Base-by-base conservation (phyloP, 2,888 invertebrate species). In the Hyppa rectilinea region DNA sequence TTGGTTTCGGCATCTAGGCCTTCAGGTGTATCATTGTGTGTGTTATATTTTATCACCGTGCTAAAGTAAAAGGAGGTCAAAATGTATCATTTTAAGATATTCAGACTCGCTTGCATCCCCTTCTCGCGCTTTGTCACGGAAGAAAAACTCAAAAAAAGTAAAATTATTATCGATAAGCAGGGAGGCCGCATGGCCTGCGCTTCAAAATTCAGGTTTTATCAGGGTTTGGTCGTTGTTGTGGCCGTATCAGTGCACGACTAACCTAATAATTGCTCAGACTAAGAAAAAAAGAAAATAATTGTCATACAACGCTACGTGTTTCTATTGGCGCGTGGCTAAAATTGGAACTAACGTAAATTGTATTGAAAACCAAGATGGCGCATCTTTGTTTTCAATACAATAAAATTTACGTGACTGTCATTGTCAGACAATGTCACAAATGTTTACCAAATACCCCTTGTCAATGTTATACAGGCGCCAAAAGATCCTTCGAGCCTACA, bases 1-100 rank as follows among this genome's bases (percentile, higher is more conserved):
- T n/a, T n/a, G n/a, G n/a, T n/a, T n/a, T n/a, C n/a, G n/a, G n/a
- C n/a, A n/a, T n/a, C n/a, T n/a, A n/a, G n/a, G n/a, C n/a, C n/a
- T n/a, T n/a, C n/a, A n/a, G n/a, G n/a, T n/a, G 94, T 93, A 83
- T 56, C 3, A 20, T 5, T n/a, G 10, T 62, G 9, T 9, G 4
- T 40, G 4, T 49, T 60, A 29, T 23, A 71, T 55, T 47, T n/a
- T 17, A 64, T 34, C 26, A 34, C 26, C 9, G 12, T 17, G 17
- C n/a, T n/a, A 45, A 45, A 12, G 0, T 23, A 12, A 23, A 47
- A 47, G n/a, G 20, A n/a, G 43, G n/a, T 40, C 17, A 4, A 40
- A 34, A 1, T 10, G 12, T 40, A 31, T 2, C 12, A 12, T 31
- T 53, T 31, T 31, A 31, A 31, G 7, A 58, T 40, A 40, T 29